Evolutionary conservation across 2,113 vertebrate species (phyloP).

Genomic region (Arizona elegans): DNA sequence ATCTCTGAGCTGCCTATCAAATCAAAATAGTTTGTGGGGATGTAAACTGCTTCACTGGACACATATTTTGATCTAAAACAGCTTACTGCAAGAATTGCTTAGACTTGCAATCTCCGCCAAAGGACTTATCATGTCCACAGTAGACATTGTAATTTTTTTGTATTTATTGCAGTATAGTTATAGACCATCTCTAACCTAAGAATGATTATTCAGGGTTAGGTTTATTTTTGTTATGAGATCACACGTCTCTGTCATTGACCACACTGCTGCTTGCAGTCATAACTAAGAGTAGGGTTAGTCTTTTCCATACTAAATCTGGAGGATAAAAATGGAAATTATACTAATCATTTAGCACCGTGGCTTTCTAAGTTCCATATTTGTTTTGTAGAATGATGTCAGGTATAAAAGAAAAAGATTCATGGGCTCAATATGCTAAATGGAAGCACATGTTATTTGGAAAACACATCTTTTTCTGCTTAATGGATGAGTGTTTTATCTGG

Average conservation of each 20-base stretch:
- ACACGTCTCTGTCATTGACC: constrained; percentile 3
- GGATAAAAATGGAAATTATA: not conserved
- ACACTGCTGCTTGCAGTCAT: not conserved
- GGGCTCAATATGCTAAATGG: not conserved
- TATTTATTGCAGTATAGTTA: not conserved
- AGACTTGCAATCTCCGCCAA: constrained; percentile 51
- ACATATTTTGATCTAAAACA: constrained; percentile 17
- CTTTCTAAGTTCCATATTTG: not conserved
- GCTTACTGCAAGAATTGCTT: constrained; percentile 37
- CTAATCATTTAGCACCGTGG: not conserved
- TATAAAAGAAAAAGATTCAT: not conserved
- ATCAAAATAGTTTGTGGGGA: constrained; percentile 54
- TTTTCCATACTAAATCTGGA: not conserved
- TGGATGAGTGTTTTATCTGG: not conserved
- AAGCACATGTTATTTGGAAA: not conserved
- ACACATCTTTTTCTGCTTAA: not conserved
- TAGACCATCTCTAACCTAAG: not conserved
- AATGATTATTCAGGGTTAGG: constrained; percentile 20
- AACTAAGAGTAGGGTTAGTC: not conserved
- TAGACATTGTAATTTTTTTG: constrained; percentile 30
- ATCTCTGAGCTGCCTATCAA: constrained; percentile 44
- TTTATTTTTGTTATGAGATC: constrained; percentile 31
- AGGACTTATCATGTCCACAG: constrained; percentile 24
- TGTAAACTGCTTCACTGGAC: constrained; percentile 41
- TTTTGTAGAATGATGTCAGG: constrained; percentile 9